Evolutionary conservation across 2,888 invertebrate genomes (phyloP).

Genomic region (Pantelozetes paolii): DNA sequence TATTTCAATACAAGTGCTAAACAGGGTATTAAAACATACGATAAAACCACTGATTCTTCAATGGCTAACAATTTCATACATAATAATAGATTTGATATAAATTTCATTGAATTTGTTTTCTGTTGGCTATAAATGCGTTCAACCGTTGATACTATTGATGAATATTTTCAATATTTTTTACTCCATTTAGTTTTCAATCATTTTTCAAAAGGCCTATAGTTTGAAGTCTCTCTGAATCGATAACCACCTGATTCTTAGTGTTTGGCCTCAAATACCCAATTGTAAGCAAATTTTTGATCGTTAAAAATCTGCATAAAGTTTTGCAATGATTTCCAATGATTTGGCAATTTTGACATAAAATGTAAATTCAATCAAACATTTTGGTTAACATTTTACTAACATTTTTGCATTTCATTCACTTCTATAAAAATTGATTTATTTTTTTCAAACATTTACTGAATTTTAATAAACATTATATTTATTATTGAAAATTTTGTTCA

Average conservation of each 20-base stretch:
- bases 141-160: not conserved
- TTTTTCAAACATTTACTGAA: not conserved
- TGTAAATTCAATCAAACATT: no score
- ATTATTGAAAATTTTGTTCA: not conserved
- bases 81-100: not conserved
- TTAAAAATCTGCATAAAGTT: not conserved
- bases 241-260: constrained; percentile 23
- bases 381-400: no score
- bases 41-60: not conserved
- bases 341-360: no score
- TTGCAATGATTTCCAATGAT: not conserved
- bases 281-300: not conserved
- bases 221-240: no score
- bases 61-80: not conserved
- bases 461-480: not conserved
- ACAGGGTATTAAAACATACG: not conserved
- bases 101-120: constrained; percentile 2
- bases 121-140: constrained; percentile 11
- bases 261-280: not conserved
- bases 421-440: no score
- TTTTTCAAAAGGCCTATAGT: not conserved
- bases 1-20: not conserved
- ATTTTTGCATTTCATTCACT: no score
- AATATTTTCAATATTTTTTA: constrained; percentile 7
- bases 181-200: not conserved